Base-by-base conservation (phyloP, 2,888 invertebrate species). In the Mythimna albipuncta region DNA sequence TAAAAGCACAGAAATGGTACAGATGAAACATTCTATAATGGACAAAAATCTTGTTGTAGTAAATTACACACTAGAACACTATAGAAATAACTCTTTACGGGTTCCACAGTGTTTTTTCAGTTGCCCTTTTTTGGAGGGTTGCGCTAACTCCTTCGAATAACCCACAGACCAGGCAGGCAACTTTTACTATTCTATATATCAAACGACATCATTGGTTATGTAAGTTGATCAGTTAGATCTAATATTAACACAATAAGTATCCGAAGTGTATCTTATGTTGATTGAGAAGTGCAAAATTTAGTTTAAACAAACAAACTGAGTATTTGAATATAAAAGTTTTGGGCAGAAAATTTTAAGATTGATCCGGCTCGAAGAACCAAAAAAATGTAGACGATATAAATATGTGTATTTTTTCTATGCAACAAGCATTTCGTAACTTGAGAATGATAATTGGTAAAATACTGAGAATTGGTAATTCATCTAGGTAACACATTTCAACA, bases 401-500 rank as follows among this genome's bases (percentile, higher is more conserved):
- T 38, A 16, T 1, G 9, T 38, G 2, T 13, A 47, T 35, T 50
- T 66, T 61, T 21, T 65, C 26, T 26, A 6, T 19, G 38, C n/a
- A 5, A 0, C 4, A 10, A 5, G 13, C n/a, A 6, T 77, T 77
- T 70, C 70, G n/a, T 77, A 58, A 81, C 55, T 11, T 32, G 58
- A 35, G 38, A 55, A 70, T 64, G 38, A 19, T 58, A 26, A 59
- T 66, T 10, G 52, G 26, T 32, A 38, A 58, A 59, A 64, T 76
- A 78, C 69, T 44, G 9, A 65, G 70, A 69, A 74, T 74, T 65
- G 41, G 44, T 82, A 55, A 58, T 59, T 38, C 57, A 70, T 64
- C 64, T 69, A 80, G 62, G 68, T 66, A 70, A 72, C 66, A 82
- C 66, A 81, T 80, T 76, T 58, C 79, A 76, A 82, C 80, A 78